phyloP scores from a whole-genome alignment of 1,140 invertebrate species.

The Pararge aegeria region DNA sequence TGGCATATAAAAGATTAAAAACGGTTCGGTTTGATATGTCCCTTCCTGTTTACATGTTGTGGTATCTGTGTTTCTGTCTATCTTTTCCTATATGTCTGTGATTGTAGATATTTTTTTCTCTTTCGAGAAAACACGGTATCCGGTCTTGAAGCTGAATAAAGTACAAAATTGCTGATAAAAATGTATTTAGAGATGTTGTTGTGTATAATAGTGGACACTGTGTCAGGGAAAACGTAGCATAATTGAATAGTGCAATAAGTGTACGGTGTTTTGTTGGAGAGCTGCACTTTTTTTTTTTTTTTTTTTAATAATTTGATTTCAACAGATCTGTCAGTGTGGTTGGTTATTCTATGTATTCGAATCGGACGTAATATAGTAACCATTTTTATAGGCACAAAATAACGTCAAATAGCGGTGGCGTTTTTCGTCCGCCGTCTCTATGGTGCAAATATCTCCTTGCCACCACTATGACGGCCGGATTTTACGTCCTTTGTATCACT shows the following conservation, averaged over 20 bases:
- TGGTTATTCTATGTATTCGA: no score
- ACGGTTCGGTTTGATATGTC: no score
- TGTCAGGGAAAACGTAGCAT: conserved; percentile 52
- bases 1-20: no score
- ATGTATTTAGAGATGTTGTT: conserved; percentile 53
- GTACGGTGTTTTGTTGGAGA: conserved; percentile 24
- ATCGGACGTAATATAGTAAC: no score
- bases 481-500: no score
- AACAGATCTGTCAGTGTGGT: background rate
- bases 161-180: conserved; percentile 73
- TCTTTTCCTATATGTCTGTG: conserved; percentile 35
- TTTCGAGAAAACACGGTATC: conserved; percentile 18
- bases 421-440: no score
- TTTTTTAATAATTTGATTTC: background rate
- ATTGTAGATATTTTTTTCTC: conserved; percentile 43
- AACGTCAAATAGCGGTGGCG: no score
- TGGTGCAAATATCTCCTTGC: no score
- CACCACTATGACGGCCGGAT: no score
- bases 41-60: no score
- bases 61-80: no score
- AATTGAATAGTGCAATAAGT: conserved; percentile 72
- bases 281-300: conserved; percentile 13
- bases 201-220: conserved; percentile 47
- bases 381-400: no score
- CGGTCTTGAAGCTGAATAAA: conserved; percentile 61